These are phyloP conservation scores for Gryllus bimaculatus DNA, from an alignment of 1,140 invertebrate species.

Conservation along the genomic window DNA sequence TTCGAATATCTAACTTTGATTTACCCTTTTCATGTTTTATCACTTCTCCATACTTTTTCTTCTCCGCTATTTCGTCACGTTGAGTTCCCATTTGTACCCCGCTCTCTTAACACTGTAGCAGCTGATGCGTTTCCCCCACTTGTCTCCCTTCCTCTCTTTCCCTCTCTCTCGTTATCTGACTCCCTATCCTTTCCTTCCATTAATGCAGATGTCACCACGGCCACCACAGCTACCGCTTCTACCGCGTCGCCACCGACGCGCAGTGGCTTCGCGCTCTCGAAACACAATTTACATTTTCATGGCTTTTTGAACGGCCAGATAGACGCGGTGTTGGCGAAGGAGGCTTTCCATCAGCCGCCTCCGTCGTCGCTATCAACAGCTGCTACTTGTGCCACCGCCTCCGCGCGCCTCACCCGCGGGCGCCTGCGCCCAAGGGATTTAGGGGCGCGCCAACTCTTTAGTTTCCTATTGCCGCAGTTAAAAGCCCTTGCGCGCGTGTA, in stretches of 20 bases:
- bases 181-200: too few species aligned
- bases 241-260: background rate
- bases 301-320: background rate
- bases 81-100: too few species aligned
- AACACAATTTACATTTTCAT: constrained; percentile 6
- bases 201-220: too few species aligned
- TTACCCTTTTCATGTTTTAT: too few species aligned
- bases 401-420: background rate
- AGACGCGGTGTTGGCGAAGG: background rate
- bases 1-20: too few species aligned
- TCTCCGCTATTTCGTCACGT: too few species aligned
- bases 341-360: background rate
- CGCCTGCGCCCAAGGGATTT: background rate
- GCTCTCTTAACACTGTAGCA: too few species aligned
- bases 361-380: background rate
- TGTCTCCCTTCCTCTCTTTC: too few species aligned
- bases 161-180: too few species aligned
- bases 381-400: background rate
- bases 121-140: too few species aligned
- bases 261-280: background rate
- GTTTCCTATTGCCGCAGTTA: background rate
- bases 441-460: background rate
- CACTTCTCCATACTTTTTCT: too few species aligned
- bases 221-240: background rate
- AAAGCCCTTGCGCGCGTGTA: background rate